Percentiles rank a stretch among this genome's conserved stretches.
Conservation (phyloP, 2,797 vertebrate genomes). For the Chiloscyllium punctatum region DNA sequence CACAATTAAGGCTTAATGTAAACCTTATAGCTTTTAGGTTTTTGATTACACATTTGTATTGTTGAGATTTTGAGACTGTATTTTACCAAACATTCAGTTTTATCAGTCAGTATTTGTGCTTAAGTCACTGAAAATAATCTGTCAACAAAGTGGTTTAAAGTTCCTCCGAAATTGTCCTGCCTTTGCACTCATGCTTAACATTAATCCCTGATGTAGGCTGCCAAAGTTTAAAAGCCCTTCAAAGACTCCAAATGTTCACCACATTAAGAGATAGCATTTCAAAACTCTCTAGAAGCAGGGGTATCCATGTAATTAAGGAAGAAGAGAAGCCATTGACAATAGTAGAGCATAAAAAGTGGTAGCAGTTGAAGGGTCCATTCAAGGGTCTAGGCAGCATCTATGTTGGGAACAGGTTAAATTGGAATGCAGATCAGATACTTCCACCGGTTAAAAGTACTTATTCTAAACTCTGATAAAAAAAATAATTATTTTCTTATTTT, state of each 20-base stretch:
- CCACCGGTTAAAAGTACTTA: not conserved
- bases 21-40: not conserved
- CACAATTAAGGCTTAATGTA: not conserved
- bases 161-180: constrained; percentile 39
- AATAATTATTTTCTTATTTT: not conserved
- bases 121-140: constrained; percentile 24
- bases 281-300: not conserved
- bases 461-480: not conserved
- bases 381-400: not conserved
- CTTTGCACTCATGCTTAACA: constrained; percentile 32
- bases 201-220: not conserved
- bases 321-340: not conserved
- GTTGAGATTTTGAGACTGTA: not conserved
- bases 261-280: not conserved
- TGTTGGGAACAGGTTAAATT: not conserved
- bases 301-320: not conserved
- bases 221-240: not conserved
- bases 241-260: not conserved
- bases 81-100: not conserved
- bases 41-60: not conserved
- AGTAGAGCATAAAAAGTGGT: not conserved
- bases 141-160: constrained; percentile 38
- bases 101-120: not conserved
- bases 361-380: not conserved
- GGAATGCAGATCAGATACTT: not conserved